Percentiles rank a stretch among this genome's conserved stretches.
phyloP scores from a whole-genome alignment of 2,888 invertebrate genomes.

The Gibbula magus region DNA sequence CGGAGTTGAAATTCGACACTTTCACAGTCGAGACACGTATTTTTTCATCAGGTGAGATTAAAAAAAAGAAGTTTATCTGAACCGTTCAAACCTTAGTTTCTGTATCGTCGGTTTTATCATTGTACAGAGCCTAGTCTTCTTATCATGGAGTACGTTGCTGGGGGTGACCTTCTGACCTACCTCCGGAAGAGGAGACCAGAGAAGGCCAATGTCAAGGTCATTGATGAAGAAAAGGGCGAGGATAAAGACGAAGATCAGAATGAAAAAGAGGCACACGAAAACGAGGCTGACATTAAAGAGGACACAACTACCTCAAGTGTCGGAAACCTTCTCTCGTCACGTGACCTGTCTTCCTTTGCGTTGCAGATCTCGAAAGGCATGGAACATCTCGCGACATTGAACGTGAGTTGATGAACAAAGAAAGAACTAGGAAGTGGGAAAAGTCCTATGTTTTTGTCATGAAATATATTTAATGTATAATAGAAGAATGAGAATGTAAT shows the following conservation, averaged over 20 bases:
- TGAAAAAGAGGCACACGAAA: not conserved
- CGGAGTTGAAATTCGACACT: too few relatives aligned
- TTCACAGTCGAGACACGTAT: too few relatives aligned
- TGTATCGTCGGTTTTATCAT: too few relatives aligned
- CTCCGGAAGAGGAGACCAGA: conserved; percentile 31
- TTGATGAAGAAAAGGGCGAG: not conserved
- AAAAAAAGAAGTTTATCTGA: too few relatives aligned
- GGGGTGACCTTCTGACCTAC: conserved; percentile 28
- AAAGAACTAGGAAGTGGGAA: not conserved
- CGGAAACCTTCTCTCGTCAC: conserved; percentile 25
- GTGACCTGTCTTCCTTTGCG: conserved; percentile 32
- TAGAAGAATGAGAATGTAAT: too few relatives aligned
- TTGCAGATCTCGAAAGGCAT: conserved; percentile 34
- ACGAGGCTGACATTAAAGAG: not conserved
- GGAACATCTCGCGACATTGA: conserved; percentile 26
- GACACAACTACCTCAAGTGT: not conserved
- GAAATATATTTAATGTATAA: too few relatives aligned
- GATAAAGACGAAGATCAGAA: not conserved
- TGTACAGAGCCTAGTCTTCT: conserved; percentile 22
- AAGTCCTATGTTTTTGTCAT: too few relatives aligned
- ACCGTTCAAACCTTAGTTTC: too few relatives aligned
- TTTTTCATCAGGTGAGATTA: too few relatives aligned
- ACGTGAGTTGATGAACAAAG: not conserved
- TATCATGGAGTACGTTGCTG: conserved; percentile 32
- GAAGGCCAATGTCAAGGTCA: not conserved